Evolutionary conservation across 2,888 invertebrate species (phyloP).

Genomic region (Limnephilus marmoratus): DNA sequence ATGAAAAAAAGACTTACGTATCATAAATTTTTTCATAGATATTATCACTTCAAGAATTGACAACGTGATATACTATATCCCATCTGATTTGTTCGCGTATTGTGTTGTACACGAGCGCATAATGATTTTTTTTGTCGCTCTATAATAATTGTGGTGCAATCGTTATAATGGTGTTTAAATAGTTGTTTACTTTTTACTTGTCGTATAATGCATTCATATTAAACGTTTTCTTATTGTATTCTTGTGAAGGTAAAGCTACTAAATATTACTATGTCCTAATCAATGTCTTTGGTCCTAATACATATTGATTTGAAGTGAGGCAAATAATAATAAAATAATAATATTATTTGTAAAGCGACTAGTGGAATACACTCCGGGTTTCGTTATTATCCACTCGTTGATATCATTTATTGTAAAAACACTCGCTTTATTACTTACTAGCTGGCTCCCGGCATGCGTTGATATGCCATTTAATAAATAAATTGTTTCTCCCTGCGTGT

Average conservation of each 20-base stretch:
- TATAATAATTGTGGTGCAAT: background rate
- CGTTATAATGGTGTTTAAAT: background rate
- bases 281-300: background rate
- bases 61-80: background rate
- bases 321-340: background rate
- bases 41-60: background rate
- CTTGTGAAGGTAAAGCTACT: background rate
- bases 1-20: slow-evolving; percentile 13
- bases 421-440: no score
- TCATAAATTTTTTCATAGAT: background rate
- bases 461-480: no score
- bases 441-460: no score
- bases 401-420: background rate
- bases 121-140: background rate
- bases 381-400: background rate
- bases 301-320: background rate
- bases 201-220: background rate
- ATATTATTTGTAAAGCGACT: background rate
- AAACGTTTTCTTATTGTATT: background rate
- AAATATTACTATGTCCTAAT: background rate
- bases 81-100: background rate
- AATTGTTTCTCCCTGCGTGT: no score
- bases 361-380: background rate
- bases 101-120: background rate
- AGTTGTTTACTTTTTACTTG: background rate